These are phyloP conservation scores for Psephotus haematonotus DNA, from an alignment of 2,113 vertebrate species.

Conservation along the genomic window DNA sequence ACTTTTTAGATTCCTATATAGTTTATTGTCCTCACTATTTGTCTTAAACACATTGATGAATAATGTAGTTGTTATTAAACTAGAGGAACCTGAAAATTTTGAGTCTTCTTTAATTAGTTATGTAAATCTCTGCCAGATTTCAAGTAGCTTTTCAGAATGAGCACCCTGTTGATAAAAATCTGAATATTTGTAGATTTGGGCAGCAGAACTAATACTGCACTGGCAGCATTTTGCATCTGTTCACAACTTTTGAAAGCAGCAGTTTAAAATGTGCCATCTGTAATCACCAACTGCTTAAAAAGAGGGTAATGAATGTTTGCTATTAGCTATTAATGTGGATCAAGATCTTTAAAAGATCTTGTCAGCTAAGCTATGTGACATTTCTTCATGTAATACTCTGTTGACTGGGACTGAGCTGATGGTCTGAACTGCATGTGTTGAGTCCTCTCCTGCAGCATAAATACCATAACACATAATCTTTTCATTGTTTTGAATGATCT, in stretches of 20 bases:
- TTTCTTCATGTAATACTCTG: not conserved
- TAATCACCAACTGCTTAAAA: slow-evolving; percentile 26
- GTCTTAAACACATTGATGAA: not conserved
- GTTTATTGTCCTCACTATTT: not conserved
- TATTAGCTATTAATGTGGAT: not conserved
- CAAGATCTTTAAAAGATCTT: not conserved
- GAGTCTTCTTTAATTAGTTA: not conserved
- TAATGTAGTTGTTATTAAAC: not conserved
- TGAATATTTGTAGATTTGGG: not conserved
- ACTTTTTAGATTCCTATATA: not conserved
- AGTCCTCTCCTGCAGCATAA: not conserved
- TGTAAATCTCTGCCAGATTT: not conserved
- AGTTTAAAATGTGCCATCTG: slow-evolving; percentile 27
- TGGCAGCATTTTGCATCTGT: not conserved
- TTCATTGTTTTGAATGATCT: not conserved
- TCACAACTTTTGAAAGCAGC: not conserved
- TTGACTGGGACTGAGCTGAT: not conserved
- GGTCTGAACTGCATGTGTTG: not conserved
- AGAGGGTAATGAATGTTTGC: not conserved
- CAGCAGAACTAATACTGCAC: not conserved
- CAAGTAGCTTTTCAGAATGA: not conserved
- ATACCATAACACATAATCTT: not conserved
- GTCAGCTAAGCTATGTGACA: not conserved
- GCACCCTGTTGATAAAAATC: not conserved
- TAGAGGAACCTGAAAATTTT: not conserved